Conservation (phyloP, 2,888 invertebrate genomes). For the Augochlorella aurata region DNA sequence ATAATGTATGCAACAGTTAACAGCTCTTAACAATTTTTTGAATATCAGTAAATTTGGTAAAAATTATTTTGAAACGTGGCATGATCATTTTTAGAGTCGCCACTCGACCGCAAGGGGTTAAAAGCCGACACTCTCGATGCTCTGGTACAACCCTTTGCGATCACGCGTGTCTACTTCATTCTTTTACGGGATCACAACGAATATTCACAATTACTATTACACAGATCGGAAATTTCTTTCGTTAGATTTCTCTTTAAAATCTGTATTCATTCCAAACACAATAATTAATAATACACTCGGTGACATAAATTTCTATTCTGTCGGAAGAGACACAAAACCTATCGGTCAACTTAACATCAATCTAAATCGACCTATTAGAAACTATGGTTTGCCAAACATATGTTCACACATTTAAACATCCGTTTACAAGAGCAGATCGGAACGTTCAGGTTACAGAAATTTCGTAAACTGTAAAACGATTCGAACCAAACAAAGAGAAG, state of each 20-base stretch:
- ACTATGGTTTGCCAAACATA: not conserved
- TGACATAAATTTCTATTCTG: not conserved
- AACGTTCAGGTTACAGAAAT: not conserved
- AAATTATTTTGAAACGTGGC: no score
- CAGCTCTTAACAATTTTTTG: no score
- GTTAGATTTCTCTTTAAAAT: not conserved
- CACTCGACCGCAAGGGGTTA: not conserved
- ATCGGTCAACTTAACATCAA: not conserved
- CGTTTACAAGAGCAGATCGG: not conserved
- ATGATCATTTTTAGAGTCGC: not conserved
- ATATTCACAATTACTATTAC: not conserved
- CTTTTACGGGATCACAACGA: not conserved
- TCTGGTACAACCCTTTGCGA: constrained; percentile 15
- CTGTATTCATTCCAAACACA: no score
- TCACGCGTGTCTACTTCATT: constrained; percentile 34
- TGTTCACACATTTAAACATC: not conserved
- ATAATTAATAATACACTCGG: not conserved
- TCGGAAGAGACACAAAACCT: not conserved
- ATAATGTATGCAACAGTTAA: no score
- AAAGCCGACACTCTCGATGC: constrained; percentile 25
- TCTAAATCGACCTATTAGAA: not conserved
- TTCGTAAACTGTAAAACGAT: not conserved
- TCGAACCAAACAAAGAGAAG: not conserved
- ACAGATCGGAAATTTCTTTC: not conserved
- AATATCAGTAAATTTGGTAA: no score